Evolutionary conservation across 2,797 vertebrate species (phyloP), one percentile per base, ranked within the genome.

Genomic region (Diplodus puntazzo): DNA sequence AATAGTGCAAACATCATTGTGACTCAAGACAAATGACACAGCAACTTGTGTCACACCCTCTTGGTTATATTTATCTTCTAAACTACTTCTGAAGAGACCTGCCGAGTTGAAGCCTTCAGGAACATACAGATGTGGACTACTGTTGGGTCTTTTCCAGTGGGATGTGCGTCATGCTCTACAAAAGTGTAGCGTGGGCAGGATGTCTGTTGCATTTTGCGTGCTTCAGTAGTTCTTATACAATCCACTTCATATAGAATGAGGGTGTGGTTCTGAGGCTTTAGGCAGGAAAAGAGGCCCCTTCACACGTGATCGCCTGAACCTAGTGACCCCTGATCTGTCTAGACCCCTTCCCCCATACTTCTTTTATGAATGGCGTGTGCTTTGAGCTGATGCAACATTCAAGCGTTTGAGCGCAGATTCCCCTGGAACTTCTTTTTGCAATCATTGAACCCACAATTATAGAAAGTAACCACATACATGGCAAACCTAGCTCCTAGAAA

Each of bases 291-390:
- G 65, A 53, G 54, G 59, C 73, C 61, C 58, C 68, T 34, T 54
- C 63, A 69, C 49, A 85, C 16, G 48, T 65, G 70, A 64, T 57
- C 2, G 49, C 20, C 14, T 84, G 69, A 90, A 91, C 88, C 73
- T 34, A 49, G 14, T 86, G 74, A 91, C 87, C 80, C 9, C 34
- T 52, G 13, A 12, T 75, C 53, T 52, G 80, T 71, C 21, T 57
- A 14, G 20, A 74, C 27, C n/a, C 42, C 45, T 1, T 49, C 54
- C 69, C 62, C 59, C 59, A 17, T 20, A 20, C 9, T 55, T 54
- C n/a, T 78, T 78, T 81, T 65, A 48, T 70, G 49, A 75, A 80
- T 50, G n/a, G 10, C 5, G 25, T 49, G 43, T 13, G 25, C 59
- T 67, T 67, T 73, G 34, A 42, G 34, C 55, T 45, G 45, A 55